phyloP scores from a whole-genome alignment of 2,888 invertebrate species.

The Meandrusa payeni region DNA sequence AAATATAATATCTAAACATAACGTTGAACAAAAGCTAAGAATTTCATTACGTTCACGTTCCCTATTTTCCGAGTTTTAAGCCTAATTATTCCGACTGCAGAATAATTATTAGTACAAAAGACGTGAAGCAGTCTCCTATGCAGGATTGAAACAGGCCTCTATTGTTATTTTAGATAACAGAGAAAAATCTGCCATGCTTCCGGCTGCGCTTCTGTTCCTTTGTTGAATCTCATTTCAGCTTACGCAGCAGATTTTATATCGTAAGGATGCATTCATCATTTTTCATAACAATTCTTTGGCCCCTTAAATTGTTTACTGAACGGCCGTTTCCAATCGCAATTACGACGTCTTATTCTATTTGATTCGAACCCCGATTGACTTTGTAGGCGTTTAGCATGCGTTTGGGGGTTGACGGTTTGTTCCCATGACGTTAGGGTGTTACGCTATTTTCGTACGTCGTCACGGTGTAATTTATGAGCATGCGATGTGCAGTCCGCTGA shows the following conservation, averaged over 20 bases:
- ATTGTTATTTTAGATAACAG: conserved; percentile 67
- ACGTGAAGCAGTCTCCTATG: conserved; percentile 51
- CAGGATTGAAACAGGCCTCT: conserved; percentile 55
- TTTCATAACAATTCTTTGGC: conserved; percentile 55
- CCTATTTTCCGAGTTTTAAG: conserved; percentile 44
- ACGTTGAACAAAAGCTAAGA: neutral
- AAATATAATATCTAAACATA: too few species aligned
- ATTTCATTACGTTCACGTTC: conserved; percentile 3
- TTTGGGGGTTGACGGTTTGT: conserved; percentile 50
- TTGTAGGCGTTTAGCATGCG: conserved; percentile 70
- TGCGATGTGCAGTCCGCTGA: conserved; percentile 55
- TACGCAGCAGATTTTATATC: conserved; percentile 59
- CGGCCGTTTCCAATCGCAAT: conserved; percentile 65
- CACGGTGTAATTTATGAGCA: conserved; percentile 71
- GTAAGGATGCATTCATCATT: conserved; percentile 68
- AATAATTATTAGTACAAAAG: conserved; percentile 76
- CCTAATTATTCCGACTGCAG: conserved; percentile 69
- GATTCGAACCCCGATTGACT: conserved; percentile 63
- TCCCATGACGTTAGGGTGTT: conserved; percentile 76
- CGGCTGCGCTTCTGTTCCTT: conserved; percentile 53
- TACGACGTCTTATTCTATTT: conserved; percentile 58
- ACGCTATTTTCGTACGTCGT: conserved; percentile 77
- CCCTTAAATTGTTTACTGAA: conserved; percentile 71
- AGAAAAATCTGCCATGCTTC: conserved; percentile 68
- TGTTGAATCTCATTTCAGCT: conserved; percentile 60